Evolutionary conservation across 2,113 vertebrate species (phyloP).

Genomic region (Pica pica): DNA sequence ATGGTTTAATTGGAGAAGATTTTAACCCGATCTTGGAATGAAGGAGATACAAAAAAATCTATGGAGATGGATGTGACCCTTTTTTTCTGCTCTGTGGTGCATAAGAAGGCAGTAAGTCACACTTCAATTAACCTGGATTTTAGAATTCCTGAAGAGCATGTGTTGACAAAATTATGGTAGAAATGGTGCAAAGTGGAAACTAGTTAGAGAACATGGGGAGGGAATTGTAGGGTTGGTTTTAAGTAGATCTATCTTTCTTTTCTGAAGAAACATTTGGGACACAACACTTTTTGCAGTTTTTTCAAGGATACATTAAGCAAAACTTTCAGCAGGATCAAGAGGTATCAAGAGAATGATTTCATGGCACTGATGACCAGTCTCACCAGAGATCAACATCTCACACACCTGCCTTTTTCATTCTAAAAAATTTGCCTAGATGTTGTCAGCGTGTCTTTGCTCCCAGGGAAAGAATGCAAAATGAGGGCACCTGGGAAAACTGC

Average conservation of each 20-base stretch:
- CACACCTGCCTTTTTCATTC: neutral
- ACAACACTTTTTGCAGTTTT: neutral
- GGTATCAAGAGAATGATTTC: neutral
- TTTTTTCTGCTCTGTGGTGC: neutral
- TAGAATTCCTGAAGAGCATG: neutral
- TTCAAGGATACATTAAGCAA: neutral
- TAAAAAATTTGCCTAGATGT: neutral
- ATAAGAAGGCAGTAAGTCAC: neutral
- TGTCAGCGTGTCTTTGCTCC: neutral
- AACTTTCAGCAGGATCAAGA: neutral
- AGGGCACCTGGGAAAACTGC: neutral
- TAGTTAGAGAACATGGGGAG: neutral
- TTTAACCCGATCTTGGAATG: neutral
- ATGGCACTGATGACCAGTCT: neutral
- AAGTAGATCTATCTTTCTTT: neutral
- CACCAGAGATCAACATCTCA: neutral
- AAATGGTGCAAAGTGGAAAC: neutral
- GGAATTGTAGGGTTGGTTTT: neutral
- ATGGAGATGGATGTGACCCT: rapidly evolving
- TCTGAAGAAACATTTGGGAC: neutral
- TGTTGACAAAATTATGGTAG: neutral
- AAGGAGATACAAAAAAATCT: neutral
- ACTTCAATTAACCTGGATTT: neutral
- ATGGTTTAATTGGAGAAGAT: neutral
- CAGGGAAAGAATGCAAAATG: neutral